Percentiles rank a stretch among this genome's conserved stretches.
Conservation (phyloP, 2,888 invertebrate species). For the Andrena camellia region DNA sequence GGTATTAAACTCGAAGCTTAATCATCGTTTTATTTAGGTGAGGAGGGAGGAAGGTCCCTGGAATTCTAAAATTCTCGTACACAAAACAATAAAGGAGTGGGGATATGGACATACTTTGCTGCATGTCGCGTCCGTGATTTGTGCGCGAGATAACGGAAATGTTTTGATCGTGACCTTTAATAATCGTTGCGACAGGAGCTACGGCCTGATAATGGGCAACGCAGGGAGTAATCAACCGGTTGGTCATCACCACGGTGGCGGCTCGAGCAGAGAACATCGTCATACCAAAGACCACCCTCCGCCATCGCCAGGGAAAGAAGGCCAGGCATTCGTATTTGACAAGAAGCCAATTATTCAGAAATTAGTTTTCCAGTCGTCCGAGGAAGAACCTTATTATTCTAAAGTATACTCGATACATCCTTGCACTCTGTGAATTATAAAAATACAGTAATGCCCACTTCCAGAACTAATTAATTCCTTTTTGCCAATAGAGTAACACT, state of each 20-base stretch:
- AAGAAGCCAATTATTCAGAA: slow-evolving; percentile 90
- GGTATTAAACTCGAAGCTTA: background rate
- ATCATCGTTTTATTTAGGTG: slow-evolving; percentile 7
- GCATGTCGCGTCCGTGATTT: background rate
- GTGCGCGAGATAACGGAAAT: background rate
- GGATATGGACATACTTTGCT: background rate
- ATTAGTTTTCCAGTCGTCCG: slow-evolving; percentile 89
- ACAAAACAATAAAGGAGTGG: slow-evolving; percentile 22
- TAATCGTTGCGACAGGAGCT: background rate
- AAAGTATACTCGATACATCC: slow-evolving; percentile 83
- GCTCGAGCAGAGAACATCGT: slow-evolving; percentile 89
- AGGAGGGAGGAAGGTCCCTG: background rate
- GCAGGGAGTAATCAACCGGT: slow-evolving; percentile 90
- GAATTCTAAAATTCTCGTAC: slow-evolving; percentile 13
- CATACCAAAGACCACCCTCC: slow-evolving; percentile 84
- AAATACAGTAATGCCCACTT: background rate
- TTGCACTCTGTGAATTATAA: background rate
- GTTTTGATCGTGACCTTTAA: background rate
- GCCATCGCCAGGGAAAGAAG: slow-evolving; percentile 88
- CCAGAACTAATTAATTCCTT: background rate
- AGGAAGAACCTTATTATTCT: slow-evolving; percentile 92
- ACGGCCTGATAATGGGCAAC: slow-evolving; percentile 89
- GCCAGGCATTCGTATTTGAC: slow-evolving; percentile 94
- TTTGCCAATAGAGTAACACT: slow-evolving; percentile 76
- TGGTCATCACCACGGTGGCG: slow-evolving; percentile 75